Conservation (phyloP, 2,113 vertebrate genomes). For the Cettia cetti region DNA sequence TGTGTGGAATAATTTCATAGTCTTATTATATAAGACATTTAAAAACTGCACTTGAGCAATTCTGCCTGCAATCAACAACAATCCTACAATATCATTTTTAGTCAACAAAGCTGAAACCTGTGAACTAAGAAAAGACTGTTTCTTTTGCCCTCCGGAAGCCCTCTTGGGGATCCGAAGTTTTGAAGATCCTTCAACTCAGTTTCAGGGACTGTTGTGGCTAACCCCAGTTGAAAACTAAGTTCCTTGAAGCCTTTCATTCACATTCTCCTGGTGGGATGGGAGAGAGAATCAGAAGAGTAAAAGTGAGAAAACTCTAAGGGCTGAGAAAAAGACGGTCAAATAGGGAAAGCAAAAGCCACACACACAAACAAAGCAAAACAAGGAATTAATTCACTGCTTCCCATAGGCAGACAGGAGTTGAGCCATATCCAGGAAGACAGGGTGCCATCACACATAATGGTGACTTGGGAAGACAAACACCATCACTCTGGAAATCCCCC, state of each 20-base stretch:
- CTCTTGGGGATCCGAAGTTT: background rate
- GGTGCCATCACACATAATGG: background rate
- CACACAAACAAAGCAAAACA: background rate
- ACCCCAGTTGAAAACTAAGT: background rate
- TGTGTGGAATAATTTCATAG: constrained; percentile 66
- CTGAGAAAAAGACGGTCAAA: background rate
- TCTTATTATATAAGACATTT: constrained; percentile 59
- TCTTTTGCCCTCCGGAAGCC: background rate
- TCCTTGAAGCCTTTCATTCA: background rate
- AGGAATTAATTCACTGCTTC: background rate
- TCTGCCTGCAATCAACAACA: constrained; percentile 35
- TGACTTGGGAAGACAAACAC: background rate
- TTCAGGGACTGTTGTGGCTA: background rate
- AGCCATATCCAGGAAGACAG: background rate
- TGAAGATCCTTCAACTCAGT: background rate
- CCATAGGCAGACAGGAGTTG: background rate
- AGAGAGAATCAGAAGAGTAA: background rate
- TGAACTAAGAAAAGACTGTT: background rate
- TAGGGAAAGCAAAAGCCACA: background rate
- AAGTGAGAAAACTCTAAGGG: background rate
- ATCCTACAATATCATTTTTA: background rate
- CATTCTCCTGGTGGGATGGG: background rate
- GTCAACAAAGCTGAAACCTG: background rate
- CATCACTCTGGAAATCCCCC: fast-evolving
- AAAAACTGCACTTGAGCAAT: constrained; percentile 46